Conservation (phyloP, 2,888 invertebrate species). For the Nymphalis polychloros region DNA sequence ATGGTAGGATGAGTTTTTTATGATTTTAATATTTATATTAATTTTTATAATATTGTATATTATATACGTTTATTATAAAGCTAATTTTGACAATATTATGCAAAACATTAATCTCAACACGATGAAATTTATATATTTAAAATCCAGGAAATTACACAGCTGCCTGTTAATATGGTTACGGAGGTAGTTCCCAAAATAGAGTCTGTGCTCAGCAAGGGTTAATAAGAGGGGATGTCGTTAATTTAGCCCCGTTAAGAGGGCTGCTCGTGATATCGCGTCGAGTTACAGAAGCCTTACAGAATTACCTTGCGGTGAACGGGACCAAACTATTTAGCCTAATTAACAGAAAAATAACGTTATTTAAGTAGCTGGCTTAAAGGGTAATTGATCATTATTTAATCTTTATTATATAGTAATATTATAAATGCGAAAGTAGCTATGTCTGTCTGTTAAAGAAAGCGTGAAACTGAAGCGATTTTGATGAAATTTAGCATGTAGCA, state of each 20-base stretch:
- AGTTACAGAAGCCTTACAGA: slow-evolving; percentile 61
- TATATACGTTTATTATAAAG: neutral
- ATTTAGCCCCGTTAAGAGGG: slow-evolving; percentile 61
- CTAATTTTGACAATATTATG: neutral
- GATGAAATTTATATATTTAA: slow-evolving; percentile 24
- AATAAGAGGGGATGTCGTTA: slow-evolving; percentile 70
- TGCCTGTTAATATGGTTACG: slow-evolving; percentile 52
- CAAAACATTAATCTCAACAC: neutral
- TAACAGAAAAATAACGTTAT: slow-evolving; percentile 54
- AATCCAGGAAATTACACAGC: slow-evolving; percentile 39
- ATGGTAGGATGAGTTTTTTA: slow-evolving; percentile 15
- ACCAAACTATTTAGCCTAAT: slow-evolving; percentile 74
- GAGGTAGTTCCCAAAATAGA: slow-evolving; percentile 62
- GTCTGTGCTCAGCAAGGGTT: slow-evolving; percentile 62
- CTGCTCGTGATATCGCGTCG: slow-evolving; percentile 55
- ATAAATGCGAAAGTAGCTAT: neutral
- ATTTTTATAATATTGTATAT: slow-evolving; percentile 1
- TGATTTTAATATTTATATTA: neutral
- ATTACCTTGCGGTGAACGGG: slow-evolving; percentile 61
- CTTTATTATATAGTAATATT: neutral
- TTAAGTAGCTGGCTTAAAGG: neutral
- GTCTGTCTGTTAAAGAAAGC: no score
- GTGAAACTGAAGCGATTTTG: no score
- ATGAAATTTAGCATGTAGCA: no score
- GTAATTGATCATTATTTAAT: neutral